These are phyloP conservation scores for Cloeon dipterum DNA, from an alignment of 2,888 invertebrate species.

Conservation along the genomic window DNA sequence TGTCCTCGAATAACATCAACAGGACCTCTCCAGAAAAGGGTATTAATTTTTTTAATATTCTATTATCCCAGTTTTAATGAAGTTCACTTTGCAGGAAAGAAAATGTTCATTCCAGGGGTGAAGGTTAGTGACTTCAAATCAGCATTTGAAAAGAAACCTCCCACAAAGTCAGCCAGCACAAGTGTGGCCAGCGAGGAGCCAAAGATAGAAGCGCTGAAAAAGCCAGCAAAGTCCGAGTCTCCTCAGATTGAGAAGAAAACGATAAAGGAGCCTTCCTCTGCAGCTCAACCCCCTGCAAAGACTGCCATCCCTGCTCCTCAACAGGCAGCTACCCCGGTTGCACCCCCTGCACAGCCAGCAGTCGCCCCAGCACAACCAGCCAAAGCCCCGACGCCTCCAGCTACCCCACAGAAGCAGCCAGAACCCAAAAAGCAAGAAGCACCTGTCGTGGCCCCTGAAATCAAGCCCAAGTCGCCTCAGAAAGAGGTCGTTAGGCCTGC, in stretches of 20 bases:
- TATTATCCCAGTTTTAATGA: no score
- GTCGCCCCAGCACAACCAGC: slow-evolving; percentile 1
- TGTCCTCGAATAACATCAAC: slow-evolving; percentile 11
- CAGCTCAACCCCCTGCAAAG: background rate
- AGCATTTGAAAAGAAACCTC: slow-evolving; percentile 45
- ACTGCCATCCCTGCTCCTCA: no score
- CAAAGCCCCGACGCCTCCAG: background rate
- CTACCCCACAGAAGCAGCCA: no score
- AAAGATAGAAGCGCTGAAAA: slow-evolving; percentile 1
- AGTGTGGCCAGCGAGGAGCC: slow-evolving; percentile 1
- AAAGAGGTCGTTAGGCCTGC: background rate
- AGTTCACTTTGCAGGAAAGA: no score
- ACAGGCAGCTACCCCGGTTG: no score
- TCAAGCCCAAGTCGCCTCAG: background rate
- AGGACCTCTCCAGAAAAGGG: background rate
- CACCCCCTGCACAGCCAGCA: no score
- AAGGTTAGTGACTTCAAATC: slow-evolving; percentile 72
- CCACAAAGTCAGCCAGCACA: slow-evolving; percentile 18
- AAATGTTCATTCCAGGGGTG: slow-evolving; percentile 54
- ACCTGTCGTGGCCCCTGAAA: background rate
- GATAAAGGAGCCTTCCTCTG: background rate
- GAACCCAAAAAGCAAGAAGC: no score
- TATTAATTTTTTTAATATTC: no score
- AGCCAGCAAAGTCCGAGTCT: background rate
- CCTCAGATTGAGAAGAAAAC: background rate